Evolutionary conservation across 2,113 vertebrate genomes (phyloP).

Genomic region (Benitochromis conjunctus): DNA sequence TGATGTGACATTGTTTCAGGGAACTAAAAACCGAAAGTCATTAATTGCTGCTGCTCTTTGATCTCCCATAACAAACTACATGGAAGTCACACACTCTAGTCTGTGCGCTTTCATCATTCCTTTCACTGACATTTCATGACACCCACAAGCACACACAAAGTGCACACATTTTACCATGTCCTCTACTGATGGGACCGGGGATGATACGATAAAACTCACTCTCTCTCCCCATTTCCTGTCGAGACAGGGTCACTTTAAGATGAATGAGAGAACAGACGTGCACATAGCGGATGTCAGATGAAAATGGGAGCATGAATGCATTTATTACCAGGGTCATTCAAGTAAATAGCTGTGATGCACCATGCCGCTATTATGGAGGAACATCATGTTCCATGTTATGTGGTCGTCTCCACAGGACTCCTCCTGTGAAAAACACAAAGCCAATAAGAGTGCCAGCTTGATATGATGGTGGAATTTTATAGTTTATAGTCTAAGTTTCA

Average conservation of each 20-base stretch:
- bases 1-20: neutral
- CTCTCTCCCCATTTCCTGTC: neutral
- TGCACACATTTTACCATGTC: neutral
- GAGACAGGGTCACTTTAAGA: neutral
- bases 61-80: neutral
- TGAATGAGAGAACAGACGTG: neutral
- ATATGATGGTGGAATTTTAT: neutral
- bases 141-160: neutral
- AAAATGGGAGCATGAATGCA: neutral
- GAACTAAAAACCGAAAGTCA: neutral
- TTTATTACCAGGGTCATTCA: neutral
- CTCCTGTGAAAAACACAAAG: neutral
- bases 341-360: neutral
- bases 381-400: neutral
- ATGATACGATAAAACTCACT: constrained; percentile 12
- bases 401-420: neutral
- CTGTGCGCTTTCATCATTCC: neutral
- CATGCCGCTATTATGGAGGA: neutral
- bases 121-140: neutral
- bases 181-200: neutral
- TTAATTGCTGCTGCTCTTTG: constrained; percentile 4
- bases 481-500: neutral
- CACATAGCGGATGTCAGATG: neutral
- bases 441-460: neutral
- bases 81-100: neutral